phyloP scores from a whole-genome alignment of 53 echinoderm and acorn worm genomes.

The Hippasteria phrygiana region DNA sequence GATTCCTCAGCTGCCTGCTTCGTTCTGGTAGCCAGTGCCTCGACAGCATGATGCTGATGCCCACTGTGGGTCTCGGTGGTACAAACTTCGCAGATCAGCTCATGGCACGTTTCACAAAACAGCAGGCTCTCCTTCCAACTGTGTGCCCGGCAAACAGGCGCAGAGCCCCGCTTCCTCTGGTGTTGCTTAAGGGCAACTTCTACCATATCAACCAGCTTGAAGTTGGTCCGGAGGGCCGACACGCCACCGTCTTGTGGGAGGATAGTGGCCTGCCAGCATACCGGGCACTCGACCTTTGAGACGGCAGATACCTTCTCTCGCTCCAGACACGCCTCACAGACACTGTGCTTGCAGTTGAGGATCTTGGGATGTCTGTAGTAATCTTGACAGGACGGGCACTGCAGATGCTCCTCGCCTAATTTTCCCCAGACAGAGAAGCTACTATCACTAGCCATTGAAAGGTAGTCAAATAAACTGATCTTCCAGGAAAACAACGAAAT shows the following conservation, averaged over 20 bases:
- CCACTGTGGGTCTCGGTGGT: slow-evolving; percentile 12
- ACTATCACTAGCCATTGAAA: not conserved
- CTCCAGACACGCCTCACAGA: slow-evolving; percentile 7
- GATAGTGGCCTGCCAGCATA: slow-evolving; percentile 5
- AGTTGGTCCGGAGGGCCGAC: slow-evolving; percentile 4
- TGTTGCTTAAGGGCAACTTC: slow-evolving; percentile 12
- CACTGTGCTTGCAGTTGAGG: slow-evolving; percentile 15
- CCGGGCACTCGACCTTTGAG: slow-evolving; percentile 10
- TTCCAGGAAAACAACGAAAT: too few relatives aligned
- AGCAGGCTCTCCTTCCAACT: slow-evolving; percentile 24
- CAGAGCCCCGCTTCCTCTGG: not conserved
- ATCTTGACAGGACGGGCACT: slow-evolving; percentile 14
- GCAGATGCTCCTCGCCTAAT: slow-evolving; percentile 18
- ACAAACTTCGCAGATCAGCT: slow-evolving; percentile 8
- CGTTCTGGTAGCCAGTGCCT: not conserved
- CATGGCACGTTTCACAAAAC: not conserved
- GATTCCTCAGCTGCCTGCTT: not conserved
- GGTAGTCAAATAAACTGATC: too few relatives aligned
- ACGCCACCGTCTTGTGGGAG: slow-evolving; percentile 19
- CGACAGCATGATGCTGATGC: not conserved
- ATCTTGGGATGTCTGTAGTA: slow-evolving; percentile 16
- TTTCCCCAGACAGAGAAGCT: not conserved
- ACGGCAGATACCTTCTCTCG: not conserved
- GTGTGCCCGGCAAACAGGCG: not conserved
- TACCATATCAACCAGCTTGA: slow-evolving; percentile 26